Evolutionary conservation across 2,797 vertebrate species (phyloP), one percentile per base, ranked within the genome.

Genomic region (Alectoris magna): DNA sequence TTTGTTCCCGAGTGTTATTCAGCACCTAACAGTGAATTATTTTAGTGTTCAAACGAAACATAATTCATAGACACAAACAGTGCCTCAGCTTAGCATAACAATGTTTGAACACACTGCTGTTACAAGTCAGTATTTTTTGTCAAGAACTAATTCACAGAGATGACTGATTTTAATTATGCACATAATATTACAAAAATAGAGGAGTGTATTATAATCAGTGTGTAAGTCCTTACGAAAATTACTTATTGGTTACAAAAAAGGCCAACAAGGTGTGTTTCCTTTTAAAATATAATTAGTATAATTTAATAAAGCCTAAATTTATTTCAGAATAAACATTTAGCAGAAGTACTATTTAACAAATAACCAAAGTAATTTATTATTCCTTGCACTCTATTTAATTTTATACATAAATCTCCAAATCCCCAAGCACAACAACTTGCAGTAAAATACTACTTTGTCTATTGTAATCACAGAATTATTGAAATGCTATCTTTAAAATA

Each of bases 401-500:
- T 84, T 66, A 78, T 17, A 88, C 3, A 51, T 55, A 77, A 82
- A 82, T 0, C 9, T 5, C 6, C 46, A 89, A 79, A 53, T 56
- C 34, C 70, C 71, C 41, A 72, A 71, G 66, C 55, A 55, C 55
- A 34, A 53, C 41, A 83, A 26, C 49, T 29, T 80, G 49, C 5
- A 64, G 34, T 58, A 84, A 84, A 77, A 72, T 46, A 71, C 29
- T 71, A 31, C 66, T 84, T 90, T 68, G 18, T 64, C 14, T 71
- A 0, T 38, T 84, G 44, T 14, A 60, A 80, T 69, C 10, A 48
- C n/a, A 78, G 38, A 87, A 91, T 64, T 88, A 81, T 75, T 90
- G 71, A 92, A 91, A 84, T 16, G 29, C 51, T 90, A 64, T 75
- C 55, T 90, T 86, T 73, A 88, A 43, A 94, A 88, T 49, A 96